Base-by-base conservation (phyloP, 2,113 vertebrate genomes). In the Bos javanicus region DNA sequence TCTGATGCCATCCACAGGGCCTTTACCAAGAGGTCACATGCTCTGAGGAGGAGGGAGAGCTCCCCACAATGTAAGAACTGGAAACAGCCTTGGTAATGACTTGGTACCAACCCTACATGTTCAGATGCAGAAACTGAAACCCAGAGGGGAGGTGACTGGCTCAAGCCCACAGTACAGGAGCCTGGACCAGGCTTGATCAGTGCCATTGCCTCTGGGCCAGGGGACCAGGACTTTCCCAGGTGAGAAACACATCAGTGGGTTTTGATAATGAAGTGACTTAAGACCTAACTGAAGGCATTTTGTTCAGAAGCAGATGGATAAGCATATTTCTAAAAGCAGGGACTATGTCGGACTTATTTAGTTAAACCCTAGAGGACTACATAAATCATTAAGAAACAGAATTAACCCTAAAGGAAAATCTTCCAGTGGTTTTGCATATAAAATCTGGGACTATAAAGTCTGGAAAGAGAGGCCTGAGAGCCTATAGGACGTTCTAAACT, bases 321-420 rank as follows among this genome's bases (percentile, higher is more conserved):
- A 94, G 26, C 82, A n/a, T 36, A 82, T 89, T 82, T n/a, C 54
- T 95, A 80, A 98, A 96, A 97, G 93, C 78, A 93, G 60, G 67
- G 60, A 62, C 81, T 81, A 21, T 54, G 87, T 94, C 87, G 43
- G 54, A 87, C 46, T 92, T 96, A 86, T 78, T 97, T 89, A 93
- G 90, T 92, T 92, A 96, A 96, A 62, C 39, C 59, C 39, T 60
- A 87, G 21, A 80, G n/a, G 81, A 82, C 67, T 80, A 86, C 95
- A 89, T 52, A 97, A 94, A 91, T 76, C 96, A 39, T 71, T 43
- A 90, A 96, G 85, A 71, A 95, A 76, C 50, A 78, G 59, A 96
- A 92, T 96, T 94, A 95, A 95, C 59, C 46, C 64, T 95, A 92
- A 43, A 95, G 93, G 12, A 90, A 97, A 94, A 95, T 64, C 89